Base-by-base conservation (phyloP, 2,797 vertebrate species). In the Leptoclinus maculatus region DNA sequence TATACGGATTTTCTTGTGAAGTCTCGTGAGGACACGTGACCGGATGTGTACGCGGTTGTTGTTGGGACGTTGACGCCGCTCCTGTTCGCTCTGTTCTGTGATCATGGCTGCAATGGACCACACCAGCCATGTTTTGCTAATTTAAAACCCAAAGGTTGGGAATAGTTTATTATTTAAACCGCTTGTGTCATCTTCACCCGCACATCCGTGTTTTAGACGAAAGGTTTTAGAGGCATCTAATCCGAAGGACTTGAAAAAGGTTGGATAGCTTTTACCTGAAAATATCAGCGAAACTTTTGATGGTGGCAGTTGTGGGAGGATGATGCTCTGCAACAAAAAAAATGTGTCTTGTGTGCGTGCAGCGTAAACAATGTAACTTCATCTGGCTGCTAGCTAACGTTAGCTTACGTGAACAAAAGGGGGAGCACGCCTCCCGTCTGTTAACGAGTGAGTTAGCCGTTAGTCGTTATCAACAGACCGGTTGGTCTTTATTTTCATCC, bases 61-160 rank as follows among this genome's bases (percentile, higher is more conserved):
- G 76, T 74, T 23, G 76, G 59, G 41, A 57, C 2, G 0, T 87
- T 91, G 11, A 88, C 88, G 59, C 86, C 88, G 62, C 86, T 76
- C 14, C 84, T 53, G 72, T 25, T 86, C 86, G 88, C 90, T 90
- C 90, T 89, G 91, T 90, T 93, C 87, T 91, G 90, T 94, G 95
- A 95, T 96, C 94, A 96, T 95, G 95, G 95, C 95, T 95, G 90
- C 92, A 91, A 90, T 84, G 92, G 94, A 95, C 92, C 88, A 91
- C 91, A 94, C 92, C 94, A 96, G 95, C 95, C 95, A 95, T 96
- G 95, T 96, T 96, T 34, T 95, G 94, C 92, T 95, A 93, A 94
- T 95, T 94, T 95, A 95, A 94, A 94, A 92, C 93, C 93, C 92
- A 94, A 93, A 94, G 93, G 93, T 94, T 95, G 92, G 92, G 87